phyloP scores from a whole-genome alignment of 2,888 invertebrate species.

The Zele albiditarsus region DNA sequence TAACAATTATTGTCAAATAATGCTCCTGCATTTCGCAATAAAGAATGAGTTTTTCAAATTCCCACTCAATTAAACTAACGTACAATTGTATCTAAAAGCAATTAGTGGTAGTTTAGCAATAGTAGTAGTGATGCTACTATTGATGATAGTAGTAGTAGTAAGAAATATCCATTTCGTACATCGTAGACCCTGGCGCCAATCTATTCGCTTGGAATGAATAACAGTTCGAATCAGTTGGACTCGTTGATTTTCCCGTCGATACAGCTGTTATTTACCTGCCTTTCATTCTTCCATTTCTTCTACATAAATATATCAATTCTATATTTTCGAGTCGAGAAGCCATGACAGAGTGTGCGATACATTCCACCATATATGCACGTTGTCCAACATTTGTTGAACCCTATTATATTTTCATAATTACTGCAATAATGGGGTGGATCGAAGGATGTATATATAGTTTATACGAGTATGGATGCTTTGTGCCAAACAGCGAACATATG shows the following conservation, averaged over 20 bases:
- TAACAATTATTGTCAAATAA: background rate
- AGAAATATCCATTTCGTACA: background rate
- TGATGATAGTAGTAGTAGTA: background rate
- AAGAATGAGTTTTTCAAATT: background rate
- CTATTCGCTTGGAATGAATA: slow-evolving; percentile 1
- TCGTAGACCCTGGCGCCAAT: slow-evolving; percentile 13
- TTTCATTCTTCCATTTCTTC: background rate
- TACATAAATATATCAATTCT: background rate
- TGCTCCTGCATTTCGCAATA: background rate
- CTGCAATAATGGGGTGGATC: background rate
- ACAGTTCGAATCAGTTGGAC: background rate
- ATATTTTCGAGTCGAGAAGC: no score
- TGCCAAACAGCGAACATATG: background rate
- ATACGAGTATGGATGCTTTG: background rate
- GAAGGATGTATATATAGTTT: background rate
- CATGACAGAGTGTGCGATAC: no score
- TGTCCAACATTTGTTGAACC: background rate
- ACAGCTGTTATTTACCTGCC: background rate
- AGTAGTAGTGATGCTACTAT: background rate
- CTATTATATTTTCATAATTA: background rate
- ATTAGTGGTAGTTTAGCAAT: background rate
- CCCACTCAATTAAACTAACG: slow-evolving; percentile 7
- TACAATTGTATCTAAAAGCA: background rate
- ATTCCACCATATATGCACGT: no score
- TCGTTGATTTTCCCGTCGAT: background rate